Percentiles rank a stretch among this genome's conserved stretches.
Evolutionary conservation across 1,140 invertebrate species (phyloP).

Genomic region (Penaeus vannamei): DNA sequence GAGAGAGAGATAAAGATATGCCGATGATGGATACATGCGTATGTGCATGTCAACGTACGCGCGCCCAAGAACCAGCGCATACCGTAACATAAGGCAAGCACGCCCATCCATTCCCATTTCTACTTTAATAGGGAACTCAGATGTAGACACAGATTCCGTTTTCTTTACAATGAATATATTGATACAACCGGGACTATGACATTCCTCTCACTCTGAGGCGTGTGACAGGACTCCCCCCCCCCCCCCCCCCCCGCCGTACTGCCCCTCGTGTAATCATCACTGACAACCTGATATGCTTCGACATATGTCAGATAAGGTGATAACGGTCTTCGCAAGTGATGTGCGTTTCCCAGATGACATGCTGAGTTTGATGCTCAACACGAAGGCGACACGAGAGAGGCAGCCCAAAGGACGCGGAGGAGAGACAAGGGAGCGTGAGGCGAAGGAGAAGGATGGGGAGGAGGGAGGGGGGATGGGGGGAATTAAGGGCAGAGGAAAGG

Average conservation of each 20-base stretch:
- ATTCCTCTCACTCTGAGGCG: slow-evolving; percentile 5
- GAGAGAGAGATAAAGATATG: no score
- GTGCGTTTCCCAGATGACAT: slow-evolving; percentile 17
- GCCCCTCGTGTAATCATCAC: slow-evolving; percentile 34
- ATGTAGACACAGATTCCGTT: not conserved
- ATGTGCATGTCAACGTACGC: no score
- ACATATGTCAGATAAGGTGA: slow-evolving; percentile 52
- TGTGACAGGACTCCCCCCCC: not conserved
- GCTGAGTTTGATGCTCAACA: slow-evolving; percentile 26
- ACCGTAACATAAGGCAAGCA: no score
- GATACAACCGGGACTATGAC: not conserved
- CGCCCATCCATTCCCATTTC: no score
- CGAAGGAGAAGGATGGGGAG: no score
- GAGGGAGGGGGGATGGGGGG: no score
- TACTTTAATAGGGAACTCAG: no score
- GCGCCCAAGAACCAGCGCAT: no score
- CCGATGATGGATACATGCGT: no score
- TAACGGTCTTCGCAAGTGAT: slow-evolving; percentile 27
- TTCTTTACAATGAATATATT: not conserved
- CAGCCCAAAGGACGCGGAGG: no score
- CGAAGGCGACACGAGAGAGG: not conserved
- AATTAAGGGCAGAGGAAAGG: not conserved
- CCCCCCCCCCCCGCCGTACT: not conserved
- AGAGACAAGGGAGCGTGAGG: not conserved
- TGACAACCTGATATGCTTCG: slow-evolving; percentile 46